These are phyloP conservation scores for Monoplex corrugatus DNA, from an alignment of 2,888 invertebrate genomes.

Conservation along the genomic window DNA sequence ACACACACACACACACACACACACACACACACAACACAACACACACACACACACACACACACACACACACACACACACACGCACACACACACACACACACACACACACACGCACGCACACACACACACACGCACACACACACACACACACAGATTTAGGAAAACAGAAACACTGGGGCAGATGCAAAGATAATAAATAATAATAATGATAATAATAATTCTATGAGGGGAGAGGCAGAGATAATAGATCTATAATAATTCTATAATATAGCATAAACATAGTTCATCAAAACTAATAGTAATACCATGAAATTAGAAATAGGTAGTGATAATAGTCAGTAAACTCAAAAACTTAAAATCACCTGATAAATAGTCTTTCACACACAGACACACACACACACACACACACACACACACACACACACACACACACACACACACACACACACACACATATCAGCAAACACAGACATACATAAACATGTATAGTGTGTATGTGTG, in stretches of 20 bases:
- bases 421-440: slow-evolving; percentile 1
- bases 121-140: neutral
- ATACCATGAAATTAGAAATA: too few species aligned
- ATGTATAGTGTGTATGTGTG: too few species aligned
- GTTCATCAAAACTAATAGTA: too few species aligned
- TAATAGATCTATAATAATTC: too few species aligned
- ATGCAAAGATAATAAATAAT: too few species aligned
- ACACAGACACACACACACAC: neutral
- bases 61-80: neutral
- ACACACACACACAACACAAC: slow-evolving; percentile 5
- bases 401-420: neutral
- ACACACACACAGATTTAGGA: neutral
- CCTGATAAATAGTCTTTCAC: too few species aligned
- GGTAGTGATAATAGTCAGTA: too few species aligned
- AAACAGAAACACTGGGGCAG: too few species aligned
- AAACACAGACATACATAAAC: neutral
- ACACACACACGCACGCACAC: neutral
- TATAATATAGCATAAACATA: too few species aligned
- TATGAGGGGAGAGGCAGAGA: too few species aligned
- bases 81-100: neutral
- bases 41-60: neutral
- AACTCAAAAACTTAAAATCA: too few species aligned
- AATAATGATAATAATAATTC: too few species aligned
- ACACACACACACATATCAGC: neutral
- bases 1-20: slow-evolving; percentile 21